Percentiles rank a stretch among this genome's conserved stretches.
Conservation (phyloP, 2,797 vertebrate genomes). For the Myripristis jacobus region DNA sequence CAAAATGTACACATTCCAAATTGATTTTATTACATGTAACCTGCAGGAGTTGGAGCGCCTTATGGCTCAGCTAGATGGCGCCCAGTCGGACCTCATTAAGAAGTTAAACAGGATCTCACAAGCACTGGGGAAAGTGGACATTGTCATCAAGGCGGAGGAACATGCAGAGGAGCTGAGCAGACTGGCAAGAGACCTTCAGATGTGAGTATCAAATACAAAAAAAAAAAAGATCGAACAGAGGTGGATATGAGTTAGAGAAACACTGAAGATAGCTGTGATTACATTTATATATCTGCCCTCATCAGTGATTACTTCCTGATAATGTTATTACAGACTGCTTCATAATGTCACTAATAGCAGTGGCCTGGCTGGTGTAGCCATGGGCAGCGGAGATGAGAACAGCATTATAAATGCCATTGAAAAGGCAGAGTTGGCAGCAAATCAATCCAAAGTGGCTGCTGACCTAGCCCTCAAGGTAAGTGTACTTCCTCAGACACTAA, state of each 20-base stretch:
- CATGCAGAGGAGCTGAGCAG: slow-evolving; percentile 82
- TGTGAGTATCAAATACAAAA: slow-evolving; percentile 78
- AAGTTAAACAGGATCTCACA: slow-evolving; percentile 77
- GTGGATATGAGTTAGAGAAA: no score
- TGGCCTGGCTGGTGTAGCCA: slow-evolving; percentile 75
- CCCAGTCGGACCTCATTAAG: slow-evolving; percentile 75
- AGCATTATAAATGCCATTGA: slow-evolving; percentile 81
- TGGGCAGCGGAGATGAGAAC: slow-evolving; percentile 76
- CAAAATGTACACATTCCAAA: neutral
- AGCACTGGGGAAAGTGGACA: slow-evolving; percentile 67
- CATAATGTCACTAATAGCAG: slow-evolving; percentile 74
- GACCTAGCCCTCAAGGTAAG: slow-evolving; percentile 79
- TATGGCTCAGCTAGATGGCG: slow-evolving; percentile 84
- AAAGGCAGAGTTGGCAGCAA: slow-evolving; percentile 83
- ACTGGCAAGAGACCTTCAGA: slow-evolving; percentile 81
- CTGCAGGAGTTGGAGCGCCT: slow-evolving; percentile 84
- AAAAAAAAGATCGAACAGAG: neutral
- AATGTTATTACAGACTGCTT: slow-evolving; percentile 79
- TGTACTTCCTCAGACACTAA: slow-evolving; percentile 6
- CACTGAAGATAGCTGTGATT: no score
- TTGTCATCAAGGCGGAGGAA: slow-evolving; percentile 84
- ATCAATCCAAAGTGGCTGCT: slow-evolving; percentile 80
- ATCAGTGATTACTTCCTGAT: neutral
- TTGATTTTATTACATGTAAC: neutral
- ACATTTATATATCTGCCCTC: neutral